A percentile compares a stretch with the other conserved stretches of the same genome.
These are phyloP conservation scores for Leptatherina wallacei DNA, from an alignment of 2,797 vertebrate species.

Conservation along the genomic window DNA sequence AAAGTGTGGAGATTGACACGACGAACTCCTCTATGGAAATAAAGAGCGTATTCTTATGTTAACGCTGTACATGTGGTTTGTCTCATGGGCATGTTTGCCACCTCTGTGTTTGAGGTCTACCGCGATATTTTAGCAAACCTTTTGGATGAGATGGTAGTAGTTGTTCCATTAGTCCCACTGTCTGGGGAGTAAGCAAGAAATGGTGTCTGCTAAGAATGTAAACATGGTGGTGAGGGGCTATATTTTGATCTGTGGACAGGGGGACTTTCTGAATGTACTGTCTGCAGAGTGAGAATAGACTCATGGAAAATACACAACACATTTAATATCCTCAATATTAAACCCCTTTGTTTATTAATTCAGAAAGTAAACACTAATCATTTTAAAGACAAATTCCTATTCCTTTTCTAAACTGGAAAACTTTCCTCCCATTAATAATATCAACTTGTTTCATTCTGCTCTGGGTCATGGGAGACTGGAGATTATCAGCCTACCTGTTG, in stretches of 20 bases:
- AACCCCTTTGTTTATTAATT: not conserved
- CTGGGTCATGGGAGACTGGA: not conserved
- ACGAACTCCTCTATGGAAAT: conserved; percentile 49
- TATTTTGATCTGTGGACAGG: conserved; percentile 35
- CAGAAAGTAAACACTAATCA: not conserved
- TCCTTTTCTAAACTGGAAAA: not conserved
- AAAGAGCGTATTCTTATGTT: conserved; percentile 65
- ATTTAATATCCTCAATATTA: no score
- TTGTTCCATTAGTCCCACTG: conserved; percentile 26
- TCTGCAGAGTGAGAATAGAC: conserved; percentile 3
- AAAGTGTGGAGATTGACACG: conserved; percentile 72
- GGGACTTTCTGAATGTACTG: conserved; percentile 1
- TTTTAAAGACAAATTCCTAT: not conserved
- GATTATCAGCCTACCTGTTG: not conserved
- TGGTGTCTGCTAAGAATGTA: conserved; percentile 42
- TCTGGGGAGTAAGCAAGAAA: conserved; percentile 20
- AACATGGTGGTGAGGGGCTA: conserved; percentile 26
- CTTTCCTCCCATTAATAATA: not conserved
- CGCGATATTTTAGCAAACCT: conserved; percentile 38
- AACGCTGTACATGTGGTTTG: conserved; percentile 37
- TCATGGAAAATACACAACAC: not conserved
- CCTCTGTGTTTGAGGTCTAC: conserved; percentile 4
- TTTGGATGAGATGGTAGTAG: conserved; percentile 20
- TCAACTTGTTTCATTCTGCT: not conserved
- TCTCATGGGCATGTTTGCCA: conserved; percentile 31